These are phyloP conservation scores for Oophaga pumilio DNA, from an alignment of 2,113 vertebrate genomes.

Conservation along the genomic window DNA sequence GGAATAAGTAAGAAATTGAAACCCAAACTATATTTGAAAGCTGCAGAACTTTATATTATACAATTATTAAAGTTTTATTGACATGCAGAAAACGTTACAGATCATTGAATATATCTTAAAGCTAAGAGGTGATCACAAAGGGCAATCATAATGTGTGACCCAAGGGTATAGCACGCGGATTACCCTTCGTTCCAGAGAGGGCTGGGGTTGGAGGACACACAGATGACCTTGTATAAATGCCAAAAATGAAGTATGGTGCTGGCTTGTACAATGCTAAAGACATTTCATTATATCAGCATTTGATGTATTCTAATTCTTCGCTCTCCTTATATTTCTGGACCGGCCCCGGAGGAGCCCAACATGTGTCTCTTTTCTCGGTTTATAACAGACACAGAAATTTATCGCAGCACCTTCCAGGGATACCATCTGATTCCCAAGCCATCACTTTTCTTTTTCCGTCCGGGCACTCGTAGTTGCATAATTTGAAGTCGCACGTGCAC, in stretches of 20 bases:
- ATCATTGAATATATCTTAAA: background rate
- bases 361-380: background rate
- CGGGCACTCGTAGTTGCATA: conserved; percentile 1
- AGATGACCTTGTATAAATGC: background rate
- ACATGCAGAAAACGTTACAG: background rate
- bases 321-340: background rate
- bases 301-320: background rate
- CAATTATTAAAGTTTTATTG: background rate
- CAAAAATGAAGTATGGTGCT: background rate
- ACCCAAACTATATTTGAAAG: background rate
- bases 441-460: conserved; percentile 6
- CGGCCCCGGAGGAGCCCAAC: background rate
- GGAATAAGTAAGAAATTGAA: background rate
- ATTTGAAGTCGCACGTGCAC: conserved; percentile 29
- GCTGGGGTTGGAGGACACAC: background rate
- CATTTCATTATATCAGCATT: background rate
- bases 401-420: conserved; percentile 44
- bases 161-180: background rate
- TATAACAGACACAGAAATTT: conserved; percentile 18
- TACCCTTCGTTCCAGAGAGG: background rate
- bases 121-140: background rate
- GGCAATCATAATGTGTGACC: background rate
- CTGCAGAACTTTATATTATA: background rate
- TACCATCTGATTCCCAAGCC: background rate
- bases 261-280: background rate